Base-by-base conservation (phyloP, 2,113 vertebrate species). In the Corvus moneduloides region DNA sequence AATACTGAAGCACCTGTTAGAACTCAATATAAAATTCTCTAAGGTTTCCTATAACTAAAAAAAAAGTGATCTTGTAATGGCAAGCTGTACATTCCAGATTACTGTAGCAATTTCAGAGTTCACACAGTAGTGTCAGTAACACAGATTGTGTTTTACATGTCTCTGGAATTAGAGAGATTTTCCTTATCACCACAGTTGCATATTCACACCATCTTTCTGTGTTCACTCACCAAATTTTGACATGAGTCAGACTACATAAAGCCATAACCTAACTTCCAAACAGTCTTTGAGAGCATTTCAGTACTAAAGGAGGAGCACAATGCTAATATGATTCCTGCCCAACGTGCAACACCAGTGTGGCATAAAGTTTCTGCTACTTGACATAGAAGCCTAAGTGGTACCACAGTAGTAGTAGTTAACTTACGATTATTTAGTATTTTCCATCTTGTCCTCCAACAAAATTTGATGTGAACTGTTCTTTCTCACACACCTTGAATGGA, bases 271-370 rank as follows among this genome's bases (percentile, higher is more conserved):
- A 37, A 52, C 17, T 85, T 74, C 27, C 54, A 67, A 55, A 64
- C 4, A 20, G 10, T 23, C 8, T 59, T 69, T 61, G 35, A 52
- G 23, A 80, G 10, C 12, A 17, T 14, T 30, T 63, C 13, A 48
- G 16, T 11, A 17, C 17, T 59, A 43, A 49, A 84, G 37, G 20
- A 80, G 44, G 7, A 59, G 9, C 16, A n/a, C 22, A 73, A 21
- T 64, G 6, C 7, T 59, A 37, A 10, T 17, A 55, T 5, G 10
- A 51, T 63, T 89, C 30, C 33, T 73, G 21, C 10, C 39, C 20
- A 61, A 24, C 0, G 0, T 55, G 9, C 23, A 33, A 6, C 35
- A 68, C 84, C 20, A 18, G 2, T 13, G 10, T n/a, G 9, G 18
- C 18, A 24, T 23, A 30, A 41, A 49, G 26, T 28, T 89, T 84